These are phyloP conservation scores for Myotis yumanensis DNA, from an alignment of 2,113 vertebrate species.

Conservation along the genomic window DNA sequence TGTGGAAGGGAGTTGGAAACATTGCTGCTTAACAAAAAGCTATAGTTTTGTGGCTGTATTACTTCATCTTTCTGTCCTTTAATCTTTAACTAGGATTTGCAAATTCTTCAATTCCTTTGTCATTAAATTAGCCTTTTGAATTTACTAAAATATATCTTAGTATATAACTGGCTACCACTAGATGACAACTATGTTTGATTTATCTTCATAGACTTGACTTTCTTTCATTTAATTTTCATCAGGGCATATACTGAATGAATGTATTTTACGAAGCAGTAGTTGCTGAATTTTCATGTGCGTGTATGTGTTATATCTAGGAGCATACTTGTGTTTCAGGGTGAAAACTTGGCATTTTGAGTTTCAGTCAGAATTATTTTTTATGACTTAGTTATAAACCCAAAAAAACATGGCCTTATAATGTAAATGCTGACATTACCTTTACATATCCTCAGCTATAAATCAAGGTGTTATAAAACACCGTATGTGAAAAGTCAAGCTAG, in stretches of 20 bases:
- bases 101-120: conserved; percentile 48
- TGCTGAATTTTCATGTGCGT: not conserved
- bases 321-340: conserved; percentile 55
- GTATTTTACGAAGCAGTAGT: not conserved
- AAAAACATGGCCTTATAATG: conserved; percentile 80
- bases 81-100: conserved; percentile 11
- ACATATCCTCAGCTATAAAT: conserved; percentile 72
- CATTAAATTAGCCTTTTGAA: conserved; percentile 49
- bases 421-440: conserved; percentile 84
- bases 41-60: not conserved
- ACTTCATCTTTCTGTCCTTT: conserved; percentile 47
- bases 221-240: conserved; percentile 39
- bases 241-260: conserved; percentile 8
- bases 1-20: not conserved
- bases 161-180: not conserved
- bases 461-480: conserved; percentile 71
- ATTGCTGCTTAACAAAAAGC: conserved; percentile 21
- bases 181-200: conserved; percentile 18
- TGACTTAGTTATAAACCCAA: conserved; percentile 76
- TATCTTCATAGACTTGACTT: not conserved
- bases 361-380: conserved; percentile 76
- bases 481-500: conserved; percentile 72
- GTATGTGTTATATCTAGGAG: not conserved
- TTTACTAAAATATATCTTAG: conserved; percentile 29
- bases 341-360: conserved; percentile 62